These are phyloP conservation scores for Dolichomitus sp. DNA, from an alignment of 2,888 invertebrate species.

Conservation along the genomic window DNA sequence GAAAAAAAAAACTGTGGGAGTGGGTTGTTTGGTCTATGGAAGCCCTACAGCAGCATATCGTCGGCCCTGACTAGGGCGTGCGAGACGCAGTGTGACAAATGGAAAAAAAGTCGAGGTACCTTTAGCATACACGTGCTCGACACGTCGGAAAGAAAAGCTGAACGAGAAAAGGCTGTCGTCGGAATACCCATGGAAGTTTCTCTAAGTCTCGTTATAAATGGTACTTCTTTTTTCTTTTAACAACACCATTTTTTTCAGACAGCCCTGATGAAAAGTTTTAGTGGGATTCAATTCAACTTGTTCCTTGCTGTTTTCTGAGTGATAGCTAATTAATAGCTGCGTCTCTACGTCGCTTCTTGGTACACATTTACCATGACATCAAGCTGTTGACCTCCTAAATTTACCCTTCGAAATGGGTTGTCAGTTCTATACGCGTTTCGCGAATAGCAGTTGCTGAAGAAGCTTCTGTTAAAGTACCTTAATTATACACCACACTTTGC, in stretches of 20 bases:
- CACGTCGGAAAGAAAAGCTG: constrained; percentile 14
- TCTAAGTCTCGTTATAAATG: constrained; percentile 11
- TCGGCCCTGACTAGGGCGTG: constrained; percentile 29
- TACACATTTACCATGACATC: neutral
- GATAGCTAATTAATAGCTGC: constrained; percentile 11
- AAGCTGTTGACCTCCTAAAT: neutral
- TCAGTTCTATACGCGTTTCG: neutral
- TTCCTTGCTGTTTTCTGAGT: neutral
- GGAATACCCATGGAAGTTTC: constrained; percentile 22
- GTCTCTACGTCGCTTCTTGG: neutral
- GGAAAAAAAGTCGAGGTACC: constrained; percentile 52
- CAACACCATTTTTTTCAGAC: neutral
- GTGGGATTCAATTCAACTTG: constrained; percentile 20
- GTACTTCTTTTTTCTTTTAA: constrained; percentile 9
- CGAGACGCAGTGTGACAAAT: constrained; percentile 66
- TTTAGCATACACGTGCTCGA: constrained; percentile 33
- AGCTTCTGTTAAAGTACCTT: neutral
- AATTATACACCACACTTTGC: neutral
- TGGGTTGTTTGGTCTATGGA: constrained; percentile 18
- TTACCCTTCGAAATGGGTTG: neutral
- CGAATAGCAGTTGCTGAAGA: constrained; percentile 1
- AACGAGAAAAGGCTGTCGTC: constrained; percentile 32
- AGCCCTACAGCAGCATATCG: constrained; percentile 14
- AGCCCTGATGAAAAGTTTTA: neutral
- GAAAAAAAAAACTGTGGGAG: constrained; percentile 46